Evolutionary conservation across 2,113 vertebrate species (phyloP).

Genomic region (Neolamprologus falcicula): DNA sequence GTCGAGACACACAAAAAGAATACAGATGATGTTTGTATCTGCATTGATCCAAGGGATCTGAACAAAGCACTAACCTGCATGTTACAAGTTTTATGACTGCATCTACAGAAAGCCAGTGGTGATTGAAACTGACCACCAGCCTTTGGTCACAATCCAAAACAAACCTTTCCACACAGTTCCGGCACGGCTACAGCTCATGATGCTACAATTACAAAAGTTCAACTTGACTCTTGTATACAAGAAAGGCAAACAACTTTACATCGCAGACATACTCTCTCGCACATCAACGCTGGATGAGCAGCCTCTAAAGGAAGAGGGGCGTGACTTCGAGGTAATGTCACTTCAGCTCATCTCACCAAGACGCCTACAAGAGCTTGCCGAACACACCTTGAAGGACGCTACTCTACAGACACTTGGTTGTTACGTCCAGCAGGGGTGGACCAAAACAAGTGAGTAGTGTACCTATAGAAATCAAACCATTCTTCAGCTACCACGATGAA

Average conservation of each 20-base stretch:
- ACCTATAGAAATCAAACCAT: too few species aligned
- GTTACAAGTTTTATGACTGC: too few species aligned
- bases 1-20: too few species aligned
- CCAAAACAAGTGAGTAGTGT: rapidly evolving
- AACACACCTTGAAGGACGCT: too few species aligned
- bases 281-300: rapidly evolving
- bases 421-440: rapidly evolving
- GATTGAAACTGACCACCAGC: too few species aligned
- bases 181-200: not conserved
- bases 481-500: too few species aligned
- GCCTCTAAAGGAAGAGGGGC: too few species aligned
- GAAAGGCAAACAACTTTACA: rapidly evolving
- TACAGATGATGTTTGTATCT: too few species aligned
- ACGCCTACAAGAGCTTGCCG: rapidly evolving
- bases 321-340: rapidly evolving
- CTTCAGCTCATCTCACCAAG: too few species aligned
- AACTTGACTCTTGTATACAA: rapidly evolving
- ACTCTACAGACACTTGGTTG: rapidly evolving
- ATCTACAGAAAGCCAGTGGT: too few species aligned
- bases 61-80: too few species aligned
- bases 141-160: not conserved
- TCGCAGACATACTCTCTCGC: rapidly evolving
- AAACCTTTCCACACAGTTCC: not conserved
- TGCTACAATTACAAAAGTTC: not conserved
- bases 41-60: too few species aligned